Evolutionary conservation across 1,140 invertebrate species (phyloP), one percentile per base, ranked within the genome.

Genomic region (Lysiphlebus fabarum): DNA sequence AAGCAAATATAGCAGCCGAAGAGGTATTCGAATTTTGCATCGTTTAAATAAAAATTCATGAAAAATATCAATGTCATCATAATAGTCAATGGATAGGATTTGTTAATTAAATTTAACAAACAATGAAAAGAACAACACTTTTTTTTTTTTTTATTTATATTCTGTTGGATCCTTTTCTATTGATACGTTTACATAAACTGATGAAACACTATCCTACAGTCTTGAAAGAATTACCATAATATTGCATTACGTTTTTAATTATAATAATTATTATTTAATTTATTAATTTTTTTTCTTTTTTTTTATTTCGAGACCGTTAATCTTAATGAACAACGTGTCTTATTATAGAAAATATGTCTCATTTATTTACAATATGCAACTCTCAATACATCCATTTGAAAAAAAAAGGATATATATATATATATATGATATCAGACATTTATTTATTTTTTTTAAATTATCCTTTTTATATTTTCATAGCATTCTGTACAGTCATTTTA

Each of bases 331-430:
- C 70, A 72, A 77, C 71, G 72, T 72, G 71, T 38, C 76, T 72
- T 76, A 75, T 78, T 79, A 78, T 79, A 79, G 76, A 79, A 79
- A 79, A 79, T 79, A 79, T 78, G 77, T 79, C 76, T 79, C 76
- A 73, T 78, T 78, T 79, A 79, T 79, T 65, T 78, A 79, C 77
- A 79, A 77, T 78, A 78, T 79, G 77, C 73, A 76, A 77, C 72
- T 72, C 75, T 77, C 70, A 73, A 75, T 75, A 71, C 69, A 72
- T 72, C 66, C 69, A 69, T 62, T 74, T 78, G 73, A 75, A 72
- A 76, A 73, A 74, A n/a, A 38, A 36, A 5, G n/a, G n/a, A n/a
- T n/a, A n/a, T n/a, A n/a, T n/a, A n/a, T n/a, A n/a, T n/a, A 26
- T 47, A 11, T 55, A 17, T 17, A 17, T 17, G 68, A 74, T 70